These are phyloP conservation scores for Drosophila quadrilineata DNA, from an alignment of 1,140 invertebrate species.

Conservation along the genomic window DNA sequence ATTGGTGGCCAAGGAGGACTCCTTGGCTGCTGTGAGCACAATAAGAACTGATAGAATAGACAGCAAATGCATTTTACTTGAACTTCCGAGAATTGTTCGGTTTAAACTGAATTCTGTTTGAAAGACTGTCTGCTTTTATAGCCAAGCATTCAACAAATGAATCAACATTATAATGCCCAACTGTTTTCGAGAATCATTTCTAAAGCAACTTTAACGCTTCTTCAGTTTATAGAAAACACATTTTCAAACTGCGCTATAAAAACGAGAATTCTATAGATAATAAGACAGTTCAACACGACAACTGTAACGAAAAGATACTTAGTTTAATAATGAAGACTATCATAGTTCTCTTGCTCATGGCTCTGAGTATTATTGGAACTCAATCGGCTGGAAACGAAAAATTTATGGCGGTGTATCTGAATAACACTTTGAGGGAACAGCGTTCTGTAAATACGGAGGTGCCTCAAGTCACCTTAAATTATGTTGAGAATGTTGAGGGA, in stretches of 20 bases:
- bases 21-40: background rate
- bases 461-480: slow-evolving; percentile 31
- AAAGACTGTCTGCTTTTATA: slow-evolving; percentile 23
- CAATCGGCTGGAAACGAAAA: no score
- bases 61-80: slow-evolving; percentile 21
- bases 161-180: slow-evolving; percentile 8
- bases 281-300: slow-evolving; percentile 1
- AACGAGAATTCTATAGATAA: background rate
- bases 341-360: background rate
- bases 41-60: background rate
- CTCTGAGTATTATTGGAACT: background rate
- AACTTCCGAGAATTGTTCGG: background rate
- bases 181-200: slow-evolving; percentile 19
- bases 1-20: background rate
- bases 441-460: no score
- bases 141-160: background rate
- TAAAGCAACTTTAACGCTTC: background rate
- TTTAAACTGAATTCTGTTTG: slow-evolving; percentile 15
- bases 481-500: slow-evolving; percentile 7
- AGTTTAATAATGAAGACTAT: background rate
- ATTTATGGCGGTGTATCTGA: no score
- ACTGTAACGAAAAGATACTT: background rate
- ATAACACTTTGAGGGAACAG: no score
- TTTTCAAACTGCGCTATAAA: slow-evolving; percentile 13
- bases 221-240: background rate